Evolutionary conservation across 1,140 invertebrate genomes (phyloP), one percentile per base, ranked within the genome.

Genomic region (Drosophila mayri): DNA sequence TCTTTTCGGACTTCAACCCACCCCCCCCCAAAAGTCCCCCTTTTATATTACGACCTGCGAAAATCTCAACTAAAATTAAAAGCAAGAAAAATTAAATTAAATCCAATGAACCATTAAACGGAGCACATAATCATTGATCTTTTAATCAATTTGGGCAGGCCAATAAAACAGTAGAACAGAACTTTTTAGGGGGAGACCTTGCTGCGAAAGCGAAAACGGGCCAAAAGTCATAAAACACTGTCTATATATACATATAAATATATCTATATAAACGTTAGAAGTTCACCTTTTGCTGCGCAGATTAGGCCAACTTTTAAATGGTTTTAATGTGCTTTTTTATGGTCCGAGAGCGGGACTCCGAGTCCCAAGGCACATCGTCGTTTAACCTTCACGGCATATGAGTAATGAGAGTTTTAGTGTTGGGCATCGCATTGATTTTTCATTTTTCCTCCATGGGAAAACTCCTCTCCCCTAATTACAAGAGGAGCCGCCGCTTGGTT

Each of bases 301-400:
- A 87, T 87, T 87, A 88, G 84, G 73, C 67, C 61, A 84, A 88
- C 80, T 88, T 88, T 88, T 88, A 90, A 90, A 90, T 90, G 81
- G 76, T 90, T 88, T 88, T 88, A 90, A 88, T 88, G 80, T 60
- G 76, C 41, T 81, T 88, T 54, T 90, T 88, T 90, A 88, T 90
- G 80, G 68, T 49, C 64, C 50, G 43, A 25, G 14, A 54, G 67
- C 44, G 72, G 72, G 44, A n/a, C 59, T 38, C 25, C 18, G 28
- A 59, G 30, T 52, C 58, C 30, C 37, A 25, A 12, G 35, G 30
- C 62, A 11, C 10, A 49, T 43, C 58, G 40, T 43, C 58, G 40
- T 44, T 81, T 55, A 67, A 76, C 74, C 61, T 76, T 63, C 68
- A 74, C 46, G 62, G 60, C 85, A 75, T 90, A 90, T 88, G 85